Base-by-base conservation (phyloP, 2,113 vertebrate species). In the Corythaixoides concolor region DNA sequence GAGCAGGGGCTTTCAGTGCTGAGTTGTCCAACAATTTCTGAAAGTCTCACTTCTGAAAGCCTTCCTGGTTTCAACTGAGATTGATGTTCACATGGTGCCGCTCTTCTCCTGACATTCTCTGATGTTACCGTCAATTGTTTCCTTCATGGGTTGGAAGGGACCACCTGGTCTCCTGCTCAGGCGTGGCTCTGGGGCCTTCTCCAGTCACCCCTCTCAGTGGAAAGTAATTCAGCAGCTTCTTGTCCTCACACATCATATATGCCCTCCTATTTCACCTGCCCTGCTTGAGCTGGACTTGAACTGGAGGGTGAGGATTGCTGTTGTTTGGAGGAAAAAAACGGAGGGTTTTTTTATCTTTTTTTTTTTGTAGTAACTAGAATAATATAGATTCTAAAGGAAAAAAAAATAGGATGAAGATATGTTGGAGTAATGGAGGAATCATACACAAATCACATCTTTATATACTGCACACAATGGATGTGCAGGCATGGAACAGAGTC, bases 261-360 rank as follows among this genome's bases (percentile, higher is more conserved):
- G 24, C 5, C 14, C 27, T 83, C 49, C 30, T 73, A 5, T 73
- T 73, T 79, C 47, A 43, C 63, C 45, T 69, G 28, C 35, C 11
- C 27, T 39, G 16, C 27, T 66, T 76, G 58, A 11, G 41, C 26
- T 1, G 1, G 5, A 20, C 68, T 73, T 18, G 8, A 89, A 50
- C 49, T 64, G 41, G 21, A 62, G 15, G 6, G 37, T 5, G 2
- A 85, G 10, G 2, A 63, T 47, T 56, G 15, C 12, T 94, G 27
- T 27, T 73, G 52, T 30, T 35, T 0, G 2, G 35, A 32, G 3
- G 6, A 5, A 20, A 79, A 53, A 43, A 47, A 27, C 1, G 0
- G 0, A 21, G 3, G 2, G 0, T 0, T 35, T 62, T 45, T 66
- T 20, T 15, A 11, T 43, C 4, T 3, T 22, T 39, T 6, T 45